phyloP scores from a whole-genome alignment of 2,113 vertebrate genomes.

The Clinocottus analis region DNA sequence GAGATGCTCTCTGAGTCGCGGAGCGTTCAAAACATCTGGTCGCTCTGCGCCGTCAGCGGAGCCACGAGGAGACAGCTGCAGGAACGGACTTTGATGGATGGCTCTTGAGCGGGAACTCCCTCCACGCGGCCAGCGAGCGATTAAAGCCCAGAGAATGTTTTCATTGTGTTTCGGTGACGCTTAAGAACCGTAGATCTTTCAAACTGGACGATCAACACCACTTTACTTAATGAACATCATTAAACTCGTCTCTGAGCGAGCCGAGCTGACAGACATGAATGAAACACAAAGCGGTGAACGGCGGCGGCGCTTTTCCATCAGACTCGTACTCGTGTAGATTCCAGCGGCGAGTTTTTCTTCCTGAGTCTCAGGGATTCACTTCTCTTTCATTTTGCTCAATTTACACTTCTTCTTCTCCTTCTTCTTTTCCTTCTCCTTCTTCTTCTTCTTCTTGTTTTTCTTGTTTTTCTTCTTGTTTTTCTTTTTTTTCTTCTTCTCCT shows the following conservation, averaged over 20 bases:
- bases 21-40: no score
- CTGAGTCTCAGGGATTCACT: background rate
- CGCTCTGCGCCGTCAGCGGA: constrained; percentile 60
- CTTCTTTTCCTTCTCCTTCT: background rate
- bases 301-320: background rate
- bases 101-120: constrained; percentile 28
- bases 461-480: background rate
- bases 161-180: constrained; percentile 25
- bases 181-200: background rate
- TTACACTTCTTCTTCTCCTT: background rate
- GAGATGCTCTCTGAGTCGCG: constrained; percentile 13
- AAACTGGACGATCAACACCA: background rate
- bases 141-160: constrained; percentile 19
- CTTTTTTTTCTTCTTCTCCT: background rate
- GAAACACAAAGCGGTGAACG: background rate
- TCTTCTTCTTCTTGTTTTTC: background rate
- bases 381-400: background rate
- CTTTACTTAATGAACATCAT: background rate
- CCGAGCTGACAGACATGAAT: background rate
- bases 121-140: constrained; percentile 3
- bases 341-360: background rate
- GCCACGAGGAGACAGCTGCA: constrained; percentile 37
- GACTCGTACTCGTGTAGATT: background rate
- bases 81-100: constrained; percentile 51
- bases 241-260: background rate